Base-by-base conservation (phyloP, 2,888 invertebrate species). In the Tanytarsus gracilentus region DNA sequence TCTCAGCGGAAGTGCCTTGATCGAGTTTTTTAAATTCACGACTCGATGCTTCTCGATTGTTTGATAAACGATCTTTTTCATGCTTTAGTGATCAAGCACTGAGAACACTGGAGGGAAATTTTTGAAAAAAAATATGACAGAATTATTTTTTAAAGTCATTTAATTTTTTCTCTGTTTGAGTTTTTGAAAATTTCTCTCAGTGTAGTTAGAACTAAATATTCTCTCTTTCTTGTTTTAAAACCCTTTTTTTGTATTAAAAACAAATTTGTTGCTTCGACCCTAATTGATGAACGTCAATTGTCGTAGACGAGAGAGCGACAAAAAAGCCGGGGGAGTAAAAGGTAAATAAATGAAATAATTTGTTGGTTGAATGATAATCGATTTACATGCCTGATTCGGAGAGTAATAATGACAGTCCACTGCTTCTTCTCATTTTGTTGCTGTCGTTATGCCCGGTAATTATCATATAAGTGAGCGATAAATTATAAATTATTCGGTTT, bases 361-460 rank as follows among this genome's bases (percentile, higher is more conserved):
- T 60, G 48, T 60, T 48, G 36, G 59, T 50, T 59, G 49, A 59
- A 49, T 50, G 27, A 25, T 36, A 60, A 60, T 60, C 60, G 50
- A 60, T 60, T 60, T 60, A 21, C 33, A 60, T 50, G 60, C 60
- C 50, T 50, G 36, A 60, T 60, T 60, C 39, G 50, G 50, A 60
- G n/a, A n/a, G n/a, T n/a, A n/a, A 49, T 48, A 29, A 58, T 58
- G 58, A 58, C 58, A 58, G 36, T 44, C n/a, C n/a, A n/a, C n/a
- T n/a, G 21, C 23, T 44, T 18, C 44, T 58, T 58, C n/a, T n/a
- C n/a, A n/a, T n/a, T n/a, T n/a, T n/a, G n/a, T n/a, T n/a, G n/a
- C n/a, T n/a, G n/a, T n/a, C n/a, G n/a, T n/a, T n/a, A n/a, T n/a
- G 30, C 29, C 48, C 18, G 21, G 29, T 9, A 58, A 25, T 30